A percentile compares a stretch with the other conserved stretches of the same genome.
These are phyloP conservation scores for Molorchus minor DNA, from an alignment of 2,888 invertebrate genomes.

Conservation along the genomic window DNA sequence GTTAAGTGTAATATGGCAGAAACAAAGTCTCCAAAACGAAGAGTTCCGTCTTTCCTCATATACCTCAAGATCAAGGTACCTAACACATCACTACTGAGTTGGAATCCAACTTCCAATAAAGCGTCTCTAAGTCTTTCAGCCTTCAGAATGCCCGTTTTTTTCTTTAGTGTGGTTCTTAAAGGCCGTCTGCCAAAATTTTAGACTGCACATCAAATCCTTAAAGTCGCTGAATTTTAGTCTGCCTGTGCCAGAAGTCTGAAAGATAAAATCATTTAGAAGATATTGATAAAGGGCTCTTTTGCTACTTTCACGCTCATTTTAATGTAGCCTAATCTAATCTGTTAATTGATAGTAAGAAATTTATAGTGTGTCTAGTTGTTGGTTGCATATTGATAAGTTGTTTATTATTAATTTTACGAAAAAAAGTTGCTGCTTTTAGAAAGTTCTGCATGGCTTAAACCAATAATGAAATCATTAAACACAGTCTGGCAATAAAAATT, in stretches of 20 bases:
- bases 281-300: no score
- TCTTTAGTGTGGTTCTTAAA: slow-evolving; percentile 91
- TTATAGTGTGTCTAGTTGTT: no score
- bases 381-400: no score
- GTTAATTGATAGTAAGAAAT: no score
- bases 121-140: slow-evolving; percentile 88
- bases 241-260: slow-evolving; percentile 78
- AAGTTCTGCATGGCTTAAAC: no score
- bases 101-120: slow-evolving; percentile 86
- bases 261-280: slow-evolving; percentile 29
- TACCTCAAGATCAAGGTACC: slow-evolving; percentile 84
- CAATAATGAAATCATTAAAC: no score
- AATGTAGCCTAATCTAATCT: no score
- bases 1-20: slow-evolving; percentile 88
- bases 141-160: slow-evolving; percentile 88
- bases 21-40: slow-evolving; percentile 91
- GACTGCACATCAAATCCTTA: slow-evolving; percentile 89
- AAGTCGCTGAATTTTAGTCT: slow-evolving; percentile 86
- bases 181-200: slow-evolving; percentile 90
- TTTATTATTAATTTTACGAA: no score
- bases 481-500: no score
- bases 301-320: no score
- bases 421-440: no score
- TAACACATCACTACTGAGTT: slow-evolving; percentile 84
- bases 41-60: slow-evolving; percentile 91